Evolutionary conservation across 2,113 vertebrate genomes (phyloP).

Genomic region (Eptesicus fuscus): DNA sequence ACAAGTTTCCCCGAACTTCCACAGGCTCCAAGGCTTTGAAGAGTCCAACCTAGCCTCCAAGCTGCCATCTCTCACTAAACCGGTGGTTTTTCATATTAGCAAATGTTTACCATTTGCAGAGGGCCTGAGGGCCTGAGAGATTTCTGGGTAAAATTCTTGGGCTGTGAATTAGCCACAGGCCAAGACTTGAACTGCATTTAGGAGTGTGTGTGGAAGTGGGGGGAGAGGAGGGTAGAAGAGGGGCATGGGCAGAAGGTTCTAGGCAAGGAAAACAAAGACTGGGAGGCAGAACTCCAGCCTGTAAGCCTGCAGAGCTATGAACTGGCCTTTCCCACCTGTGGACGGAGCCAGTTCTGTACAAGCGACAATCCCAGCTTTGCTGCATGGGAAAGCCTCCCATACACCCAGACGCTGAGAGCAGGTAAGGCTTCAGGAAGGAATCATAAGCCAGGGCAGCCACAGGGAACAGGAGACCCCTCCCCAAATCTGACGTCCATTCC

Average conservation of each 20-base stretch:
- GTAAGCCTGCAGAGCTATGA: no score
- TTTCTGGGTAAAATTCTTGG: constrained; percentile 54
- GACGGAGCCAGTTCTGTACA: neutral
- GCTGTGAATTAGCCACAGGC: constrained; percentile 43
- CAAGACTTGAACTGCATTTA: constrained; percentile 34
- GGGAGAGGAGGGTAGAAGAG: neutral
- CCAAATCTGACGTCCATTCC: neutral
- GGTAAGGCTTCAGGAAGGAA: neutral
- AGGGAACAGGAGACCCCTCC: neutral
- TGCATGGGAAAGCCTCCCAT: neutral
- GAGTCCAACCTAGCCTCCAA: constrained; percentile 20
- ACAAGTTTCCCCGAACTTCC: constrained; percentile 21
- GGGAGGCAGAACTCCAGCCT: neutral
- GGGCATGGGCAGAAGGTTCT: neutral
- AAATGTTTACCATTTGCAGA: constrained; percentile 53
- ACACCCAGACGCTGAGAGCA: neutral
- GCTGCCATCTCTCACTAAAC: constrained; percentile 34
- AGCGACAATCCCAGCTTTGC: neutral
- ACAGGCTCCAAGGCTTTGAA: constrained; percentile 44
- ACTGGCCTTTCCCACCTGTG: neutral
- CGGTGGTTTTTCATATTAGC: constrained; percentile 52
- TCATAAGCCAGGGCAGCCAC: neutral
- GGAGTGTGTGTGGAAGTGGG: neutral
- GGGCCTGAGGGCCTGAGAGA: constrained; percentile 3
- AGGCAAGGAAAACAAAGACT: neutral